phyloP scores from a whole-genome alignment of 2,888 invertebrate species.

The Netelia fuscicornis region DNA sequence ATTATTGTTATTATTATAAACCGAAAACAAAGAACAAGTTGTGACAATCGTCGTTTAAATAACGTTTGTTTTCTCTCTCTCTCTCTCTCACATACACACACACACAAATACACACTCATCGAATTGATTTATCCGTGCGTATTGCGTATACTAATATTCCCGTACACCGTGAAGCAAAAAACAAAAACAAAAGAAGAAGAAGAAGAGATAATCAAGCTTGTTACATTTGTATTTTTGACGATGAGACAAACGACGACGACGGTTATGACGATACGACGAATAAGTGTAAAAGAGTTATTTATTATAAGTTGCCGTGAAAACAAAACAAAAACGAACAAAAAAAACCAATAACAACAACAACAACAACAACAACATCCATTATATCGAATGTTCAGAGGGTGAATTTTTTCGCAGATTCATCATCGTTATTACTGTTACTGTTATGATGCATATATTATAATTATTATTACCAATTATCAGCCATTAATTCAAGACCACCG shows the following conservation, averaged over 20 bases:
- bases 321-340: background rate
- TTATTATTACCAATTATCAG: constrained; percentile 68
- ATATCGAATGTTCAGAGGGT: constrained; percentile 67
- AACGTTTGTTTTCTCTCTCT: constrained; percentile 32
- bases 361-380: constrained; percentile 58
- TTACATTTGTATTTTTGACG: constrained; percentile 67
- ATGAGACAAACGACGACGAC: constrained; percentile 16
- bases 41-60: constrained; percentile 56
- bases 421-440: constrained; percentile 70
- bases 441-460: constrained; percentile 70
- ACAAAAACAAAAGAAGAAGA: background rate
- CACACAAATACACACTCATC: background rate
- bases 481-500: constrained; percentile 59
- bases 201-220: constrained; percentile 34
- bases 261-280: constrained; percentile 15
- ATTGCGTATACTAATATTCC: constrained; percentile 52
- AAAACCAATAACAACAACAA: background rate
- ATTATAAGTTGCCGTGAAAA: constrained; percentile 56
- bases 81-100: background rate
- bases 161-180: constrained; percentile 43
- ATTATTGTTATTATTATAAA: constrained; percentile 1
- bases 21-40: constrained; percentile 35
- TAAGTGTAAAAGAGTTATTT: constrained; percentile 54
- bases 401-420: constrained; percentile 63
- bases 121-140: constrained; percentile 26